Conservation (phyloP, 2,113 vertebrate species). For the Centropristis striata region DNA sequence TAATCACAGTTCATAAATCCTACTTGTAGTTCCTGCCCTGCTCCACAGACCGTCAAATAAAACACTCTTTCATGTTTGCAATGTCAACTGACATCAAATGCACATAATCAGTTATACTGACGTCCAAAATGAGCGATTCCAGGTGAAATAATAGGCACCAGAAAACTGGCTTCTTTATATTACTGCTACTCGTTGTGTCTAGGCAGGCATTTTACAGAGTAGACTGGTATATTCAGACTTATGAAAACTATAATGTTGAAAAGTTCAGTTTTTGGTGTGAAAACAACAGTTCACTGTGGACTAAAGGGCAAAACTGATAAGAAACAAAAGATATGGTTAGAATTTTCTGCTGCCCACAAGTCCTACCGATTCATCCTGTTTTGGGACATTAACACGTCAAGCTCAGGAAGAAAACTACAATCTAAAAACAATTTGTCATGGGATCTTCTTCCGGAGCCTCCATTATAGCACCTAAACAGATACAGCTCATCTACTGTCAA, state of each 20-base stretch:
- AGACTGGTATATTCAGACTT: too few relatives aligned
- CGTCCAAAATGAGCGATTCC: constrained; percentile 2
- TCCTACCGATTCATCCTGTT: neutral
- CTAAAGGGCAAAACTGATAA: constrained; percentile 5
- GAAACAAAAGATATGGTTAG: neutral
- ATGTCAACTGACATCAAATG: neutral
- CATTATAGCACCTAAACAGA: neutral
- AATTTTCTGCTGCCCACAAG: neutral
- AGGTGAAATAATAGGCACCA: constrained; percentile 10
- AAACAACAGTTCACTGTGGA: neutral
- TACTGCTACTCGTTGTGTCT: too few relatives aligned
- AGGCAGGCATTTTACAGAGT: too few relatives aligned
- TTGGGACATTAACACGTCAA: too few relatives aligned
- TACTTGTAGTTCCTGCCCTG: neutral
- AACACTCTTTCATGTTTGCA: neutral
- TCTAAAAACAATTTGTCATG: neutral
- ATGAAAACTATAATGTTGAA: neutral
- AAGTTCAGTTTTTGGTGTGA: neutral
- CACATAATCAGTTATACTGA: neutral
- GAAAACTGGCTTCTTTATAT: neutral
- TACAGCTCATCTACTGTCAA: neutral
- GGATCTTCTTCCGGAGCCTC: neutral
- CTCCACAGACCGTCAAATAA: neutral
- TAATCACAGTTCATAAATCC: constrained; percentile 3
- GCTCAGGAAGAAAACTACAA: neutral